These are phyloP conservation scores for Limnodromus scolopaceus DNA, from an alignment of 2,797 vertebrate genomes.

Conservation along the genomic window DNA sequence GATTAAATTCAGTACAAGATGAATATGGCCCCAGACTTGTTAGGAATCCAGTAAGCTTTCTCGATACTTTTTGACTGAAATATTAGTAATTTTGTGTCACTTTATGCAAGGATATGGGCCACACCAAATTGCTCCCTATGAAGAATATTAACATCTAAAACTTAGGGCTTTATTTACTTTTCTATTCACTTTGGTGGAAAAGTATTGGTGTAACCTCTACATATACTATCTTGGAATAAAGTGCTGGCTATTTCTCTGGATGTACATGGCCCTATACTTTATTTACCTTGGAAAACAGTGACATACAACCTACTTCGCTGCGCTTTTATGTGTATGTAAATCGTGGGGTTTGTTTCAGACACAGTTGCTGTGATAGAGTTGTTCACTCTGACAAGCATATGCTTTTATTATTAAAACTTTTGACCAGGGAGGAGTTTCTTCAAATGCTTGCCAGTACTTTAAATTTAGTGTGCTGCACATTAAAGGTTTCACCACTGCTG, in stretches of 20 bases:
- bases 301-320: background rate
- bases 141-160: background rate
- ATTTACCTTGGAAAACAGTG: background rate
- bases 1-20: background rate
- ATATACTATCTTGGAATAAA: background rate
- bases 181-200: background rate
- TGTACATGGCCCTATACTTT: background rate
- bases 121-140: background rate
- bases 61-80: background rate
- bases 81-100: background rate
- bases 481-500: background rate
- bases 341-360: background rate
- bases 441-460: background rate
- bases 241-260: background rate
- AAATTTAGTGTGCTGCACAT: background rate
- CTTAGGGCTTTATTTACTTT: background rate
- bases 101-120: background rate
- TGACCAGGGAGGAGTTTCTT: background rate
- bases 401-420: background rate
- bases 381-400: background rate
- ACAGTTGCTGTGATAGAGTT: background rate
- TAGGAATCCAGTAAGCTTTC: background rate
- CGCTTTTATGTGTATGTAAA: background rate
- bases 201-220: background rate
- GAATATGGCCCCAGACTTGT: background rate